Conservation (phyloP, 2,113 vertebrate genomes). For the Montifringilla adamsi region DNA sequence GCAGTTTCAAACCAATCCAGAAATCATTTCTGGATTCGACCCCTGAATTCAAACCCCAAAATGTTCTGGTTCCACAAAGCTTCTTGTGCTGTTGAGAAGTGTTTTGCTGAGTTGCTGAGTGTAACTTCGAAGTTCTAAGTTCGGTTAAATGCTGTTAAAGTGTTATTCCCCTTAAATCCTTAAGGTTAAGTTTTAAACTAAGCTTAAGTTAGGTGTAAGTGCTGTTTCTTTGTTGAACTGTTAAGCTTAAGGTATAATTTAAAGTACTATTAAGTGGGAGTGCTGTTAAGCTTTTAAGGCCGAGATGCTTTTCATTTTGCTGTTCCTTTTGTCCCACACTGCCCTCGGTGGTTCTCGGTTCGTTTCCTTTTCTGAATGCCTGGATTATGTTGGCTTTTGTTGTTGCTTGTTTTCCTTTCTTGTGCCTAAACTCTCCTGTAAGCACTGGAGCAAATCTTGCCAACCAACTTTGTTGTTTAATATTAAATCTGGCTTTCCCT, state of each 20-base stretch:
- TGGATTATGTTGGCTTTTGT: neutral
- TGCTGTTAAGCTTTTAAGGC: neutral
- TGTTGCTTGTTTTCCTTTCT: neutral
- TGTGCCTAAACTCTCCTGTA: neutral
- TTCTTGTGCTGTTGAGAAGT: neutral
- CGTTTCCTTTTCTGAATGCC: neutral
- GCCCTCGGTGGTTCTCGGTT: neutral
- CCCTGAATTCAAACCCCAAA: neutral
- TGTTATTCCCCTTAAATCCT: neutral
- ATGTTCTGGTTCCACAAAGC: neutral
- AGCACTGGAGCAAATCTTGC: neutral
- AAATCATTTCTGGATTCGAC: accelerated
- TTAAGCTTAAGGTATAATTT: neutral
- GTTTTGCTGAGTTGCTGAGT: neutral
- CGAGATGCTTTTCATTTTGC: neutral
- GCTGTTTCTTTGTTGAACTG: neutral
- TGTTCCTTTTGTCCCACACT: neutral
- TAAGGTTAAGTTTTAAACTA: neutral
- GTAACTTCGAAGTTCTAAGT: accelerated
- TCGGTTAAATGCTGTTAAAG: neutral
- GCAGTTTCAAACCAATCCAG: neutral
- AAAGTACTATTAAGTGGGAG: neutral
- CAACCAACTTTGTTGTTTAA: neutral
- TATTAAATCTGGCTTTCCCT: neutral
- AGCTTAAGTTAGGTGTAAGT: neutral